Percentiles rank a stretch among this genome's conserved stretches.
Conservation (phyloP, 2,797 vertebrate species). For the Pristis pectinata region DNA sequence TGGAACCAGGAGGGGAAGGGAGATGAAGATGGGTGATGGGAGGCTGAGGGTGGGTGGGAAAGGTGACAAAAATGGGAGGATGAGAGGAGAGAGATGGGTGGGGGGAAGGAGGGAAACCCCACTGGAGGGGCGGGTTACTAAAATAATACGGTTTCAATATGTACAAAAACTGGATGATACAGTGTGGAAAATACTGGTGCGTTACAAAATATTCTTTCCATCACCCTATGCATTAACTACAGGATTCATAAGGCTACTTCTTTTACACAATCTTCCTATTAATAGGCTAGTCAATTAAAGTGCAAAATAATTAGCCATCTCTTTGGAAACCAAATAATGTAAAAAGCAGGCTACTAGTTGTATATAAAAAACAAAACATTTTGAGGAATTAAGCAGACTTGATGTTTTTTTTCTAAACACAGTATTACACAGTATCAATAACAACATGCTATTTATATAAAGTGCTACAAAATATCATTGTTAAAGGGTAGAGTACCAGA, state of each 20-base stretch:
- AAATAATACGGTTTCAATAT: background rate
- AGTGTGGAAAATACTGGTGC: background rate
- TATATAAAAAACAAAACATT: background rate
- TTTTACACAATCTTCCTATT: background rate
- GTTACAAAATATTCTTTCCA: background rate
- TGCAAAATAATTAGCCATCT: background rate
- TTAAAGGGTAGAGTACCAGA: background rate
- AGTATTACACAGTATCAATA: background rate
- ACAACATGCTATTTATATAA: background rate
- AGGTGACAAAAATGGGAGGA: too few relatives aligned
- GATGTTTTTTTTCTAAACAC: background rate
- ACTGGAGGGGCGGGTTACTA: too few relatives aligned
- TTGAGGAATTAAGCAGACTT: background rate
- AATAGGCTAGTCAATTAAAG: background rate
- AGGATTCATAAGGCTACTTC: background rate
- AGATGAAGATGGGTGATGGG: too few relatives aligned
- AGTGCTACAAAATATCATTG: background rate
- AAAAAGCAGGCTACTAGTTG: background rate
- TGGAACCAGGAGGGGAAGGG: too few relatives aligned
- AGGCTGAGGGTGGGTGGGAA: too few relatives aligned
- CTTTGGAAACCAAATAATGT: background rate
- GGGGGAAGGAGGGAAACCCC: too few relatives aligned
- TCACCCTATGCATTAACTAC: background rate
- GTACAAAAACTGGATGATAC: background rate
- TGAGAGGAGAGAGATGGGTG: too few relatives aligned